Conservation (phyloP, 2,888 invertebrate species). For the Tillus elongatus region DNA sequence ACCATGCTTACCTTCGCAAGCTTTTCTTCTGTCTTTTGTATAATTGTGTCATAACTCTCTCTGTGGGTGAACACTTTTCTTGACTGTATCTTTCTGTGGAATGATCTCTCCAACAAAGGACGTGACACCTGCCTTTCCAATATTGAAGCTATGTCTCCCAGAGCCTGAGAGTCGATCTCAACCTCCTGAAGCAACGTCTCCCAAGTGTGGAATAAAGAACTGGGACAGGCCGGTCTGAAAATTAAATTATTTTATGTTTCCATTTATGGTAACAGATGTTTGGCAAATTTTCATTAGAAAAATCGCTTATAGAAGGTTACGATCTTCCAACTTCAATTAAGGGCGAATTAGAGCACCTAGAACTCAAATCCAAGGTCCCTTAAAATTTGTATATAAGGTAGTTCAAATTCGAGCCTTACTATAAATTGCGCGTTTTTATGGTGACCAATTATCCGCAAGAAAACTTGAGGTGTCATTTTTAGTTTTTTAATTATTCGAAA, state of each 20-base stretch:
- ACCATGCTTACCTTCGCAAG: conserved; percentile 52
- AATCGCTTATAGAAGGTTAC: too few species aligned
- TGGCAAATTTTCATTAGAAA: too few species aligned
- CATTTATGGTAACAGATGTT: too few species aligned
- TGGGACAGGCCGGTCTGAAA: conserved; percentile 65
- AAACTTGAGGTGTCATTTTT: too few species aligned
- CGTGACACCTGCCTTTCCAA: conserved; percentile 69
- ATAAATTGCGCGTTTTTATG: too few species aligned
- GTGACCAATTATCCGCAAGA: too few species aligned
- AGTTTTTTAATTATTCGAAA: too few species aligned
- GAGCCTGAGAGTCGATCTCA: conserved; percentile 78
- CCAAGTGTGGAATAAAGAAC: conserved; percentile 82
- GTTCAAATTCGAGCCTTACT: too few species aligned
- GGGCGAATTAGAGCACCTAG: too few species aligned
- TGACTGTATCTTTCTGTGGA: conserved; percentile 84
- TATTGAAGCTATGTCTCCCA: conserved; percentile 74
- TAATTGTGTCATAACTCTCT: conserved; percentile 80
- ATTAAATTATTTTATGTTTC: not conserved
- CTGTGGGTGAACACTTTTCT: conserved; percentile 84
- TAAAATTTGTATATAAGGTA: too few species aligned
- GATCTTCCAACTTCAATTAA: too few species aligned
- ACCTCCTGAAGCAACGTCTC: conserved; percentile 84
- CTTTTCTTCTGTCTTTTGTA: conserved; percentile 76
- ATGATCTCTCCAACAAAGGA: conserved; percentile 77
- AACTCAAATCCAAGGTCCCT: too few species aligned